Evolutionary conservation across 2,797 vertebrate genomes (phyloP).

Genomic region (Myripristis jacobus): DNA sequence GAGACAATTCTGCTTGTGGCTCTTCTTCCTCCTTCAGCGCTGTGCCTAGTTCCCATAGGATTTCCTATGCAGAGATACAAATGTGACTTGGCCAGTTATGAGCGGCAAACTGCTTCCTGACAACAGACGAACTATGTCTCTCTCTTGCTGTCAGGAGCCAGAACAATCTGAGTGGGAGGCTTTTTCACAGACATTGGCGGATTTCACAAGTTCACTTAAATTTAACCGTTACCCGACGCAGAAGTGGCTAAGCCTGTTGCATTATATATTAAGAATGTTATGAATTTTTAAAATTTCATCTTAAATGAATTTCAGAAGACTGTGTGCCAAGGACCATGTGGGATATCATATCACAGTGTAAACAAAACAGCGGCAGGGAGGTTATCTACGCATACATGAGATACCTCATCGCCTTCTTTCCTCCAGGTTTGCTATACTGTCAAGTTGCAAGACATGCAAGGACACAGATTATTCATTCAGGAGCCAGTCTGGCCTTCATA

Average conservation of each 20-base stretch:
- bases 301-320: conserved; percentile 36
- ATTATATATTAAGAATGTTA: conserved; percentile 38
- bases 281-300: conserved; percentile 55
- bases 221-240: conserved; percentile 36
- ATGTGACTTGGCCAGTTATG: conserved; percentile 59
- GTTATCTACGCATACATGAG: conserved; percentile 42
- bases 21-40: conserved; percentile 39
- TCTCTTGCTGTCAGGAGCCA: conserved; percentile 57
- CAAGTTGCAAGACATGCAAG: conserved; percentile 42
- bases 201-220: conserved; percentile 53
- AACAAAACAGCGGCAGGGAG: conserved; percentile 43
- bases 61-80: conserved; percentile 54
- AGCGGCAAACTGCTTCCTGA: conserved; percentile 52
- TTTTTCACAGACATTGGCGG: conserved; percentile 47
- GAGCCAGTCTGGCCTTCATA: conserved; percentile 52
- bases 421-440: conserved; percentile 9
- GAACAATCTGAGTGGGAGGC: conserved; percentile 58
- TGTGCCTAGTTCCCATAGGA: conserved; percentile 45
- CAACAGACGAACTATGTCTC: conserved; percentile 58
- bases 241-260: conserved; percentile 37
- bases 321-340: conserved; percentile 18
- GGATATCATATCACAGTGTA: conserved; percentile 34
- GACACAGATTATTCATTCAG: conserved; percentile 61
- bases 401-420: conserved; percentile 6
- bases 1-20: conserved; percentile 50